phyloP scores from a whole-genome alignment of 2,113 vertebrate species.

The Polypterus bichir region DNA sequence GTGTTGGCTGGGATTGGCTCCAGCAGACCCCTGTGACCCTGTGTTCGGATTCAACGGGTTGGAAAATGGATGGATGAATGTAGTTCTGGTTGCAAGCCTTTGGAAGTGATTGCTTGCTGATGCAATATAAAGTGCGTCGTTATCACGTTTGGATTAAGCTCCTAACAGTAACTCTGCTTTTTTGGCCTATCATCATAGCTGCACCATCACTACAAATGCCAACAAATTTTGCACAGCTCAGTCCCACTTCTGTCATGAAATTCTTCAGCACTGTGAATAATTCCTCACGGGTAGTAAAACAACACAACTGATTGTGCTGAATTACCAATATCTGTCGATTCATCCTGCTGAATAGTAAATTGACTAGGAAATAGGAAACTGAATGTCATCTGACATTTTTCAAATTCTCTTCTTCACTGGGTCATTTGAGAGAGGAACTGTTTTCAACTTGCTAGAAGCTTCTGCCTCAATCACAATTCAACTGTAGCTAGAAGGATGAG shows the following conservation, averaged over 20 bases:
- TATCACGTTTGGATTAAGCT: constrained; percentile 8
- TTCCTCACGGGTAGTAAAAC: constrained; percentile 9
- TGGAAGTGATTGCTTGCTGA: constrained; percentile 17
- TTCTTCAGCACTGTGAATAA: constrained; percentile 14
- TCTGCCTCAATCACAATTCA: constrained; percentile 5
- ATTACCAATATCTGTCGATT: constrained; percentile 12
- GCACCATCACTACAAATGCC: constrained; percentile 11
- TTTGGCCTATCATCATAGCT: constrained; percentile 9
- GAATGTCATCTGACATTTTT: constrained; percentile 10
- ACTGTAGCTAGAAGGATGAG: background rate
- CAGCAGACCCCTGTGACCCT: no score
- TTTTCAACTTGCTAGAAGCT: constrained; percentile 3
- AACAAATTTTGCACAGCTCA: constrained; percentile 8
- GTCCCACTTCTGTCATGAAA: constrained; percentile 13
- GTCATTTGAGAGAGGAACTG: constrained; percentile 14
- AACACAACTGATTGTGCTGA: constrained; percentile 11
- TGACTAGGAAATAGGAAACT: constrained; percentile 2
- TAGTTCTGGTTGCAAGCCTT: constrained; percentile 13
- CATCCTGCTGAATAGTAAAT: constrained; percentile 10
- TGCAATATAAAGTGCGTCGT: constrained; percentile 12
- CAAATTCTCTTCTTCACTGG: constrained; percentile 13
- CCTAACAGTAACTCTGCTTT: constrained; percentile 10
- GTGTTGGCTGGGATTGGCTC: no score
- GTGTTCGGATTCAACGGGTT: no score
- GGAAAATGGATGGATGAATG: no score